Percentiles rank a stretch among this genome's conserved stretches.
phyloP scores from a whole-genome alignment of 2,888 invertebrate genomes.

The Plebejus anna region DNA sequence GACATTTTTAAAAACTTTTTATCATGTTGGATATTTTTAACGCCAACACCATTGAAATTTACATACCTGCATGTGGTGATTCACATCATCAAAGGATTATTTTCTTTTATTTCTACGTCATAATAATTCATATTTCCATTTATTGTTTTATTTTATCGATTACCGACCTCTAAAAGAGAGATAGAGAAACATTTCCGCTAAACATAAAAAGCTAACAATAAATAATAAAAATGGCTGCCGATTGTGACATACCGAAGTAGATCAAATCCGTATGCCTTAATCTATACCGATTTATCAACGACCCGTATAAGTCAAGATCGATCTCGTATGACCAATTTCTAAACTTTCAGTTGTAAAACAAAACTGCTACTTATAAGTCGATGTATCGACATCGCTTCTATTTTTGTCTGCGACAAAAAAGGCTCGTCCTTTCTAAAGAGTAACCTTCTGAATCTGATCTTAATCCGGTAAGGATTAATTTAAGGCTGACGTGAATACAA shows the following conservation, averaged over 20 bases:
- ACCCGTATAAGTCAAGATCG: slow-evolving; percentile 6
- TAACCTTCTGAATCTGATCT: slow-evolving; percentile 6
- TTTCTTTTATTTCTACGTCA: neutral
- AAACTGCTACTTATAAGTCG: slow-evolving; percentile 20
- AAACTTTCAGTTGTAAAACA: slow-evolving; percentile 22
- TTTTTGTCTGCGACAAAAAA: slow-evolving; percentile 20
- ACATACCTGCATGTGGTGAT: neutral
- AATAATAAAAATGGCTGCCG: neutral
- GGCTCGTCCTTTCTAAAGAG: slow-evolving; percentile 23
- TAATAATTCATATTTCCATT: neutral
- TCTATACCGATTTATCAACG: slow-evolving; percentile 15
- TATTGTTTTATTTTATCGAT: neutral
- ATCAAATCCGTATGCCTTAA: neutral
- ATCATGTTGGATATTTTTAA: slow-evolving; percentile 17
- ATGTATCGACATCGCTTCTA: slow-evolving; percentile 6
- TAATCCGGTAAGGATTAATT: slow-evolving; percentile 25
- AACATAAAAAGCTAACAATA: neutral
- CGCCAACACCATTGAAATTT: neutral
- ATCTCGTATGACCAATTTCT: slow-evolving; percentile 20
- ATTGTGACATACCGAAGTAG: neutral
- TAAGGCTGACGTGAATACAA: slow-evolving; percentile 24
- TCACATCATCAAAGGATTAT: neutral
- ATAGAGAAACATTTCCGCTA: neutral
- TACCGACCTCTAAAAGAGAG: neutral
- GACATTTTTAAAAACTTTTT: slow-evolving; percentile 11